Evolutionary conservation across 2,113 vertebrate genomes (phyloP), one percentile per base, ranked within the genome.

Genomic region (Gorsachius goisagi): DNA sequence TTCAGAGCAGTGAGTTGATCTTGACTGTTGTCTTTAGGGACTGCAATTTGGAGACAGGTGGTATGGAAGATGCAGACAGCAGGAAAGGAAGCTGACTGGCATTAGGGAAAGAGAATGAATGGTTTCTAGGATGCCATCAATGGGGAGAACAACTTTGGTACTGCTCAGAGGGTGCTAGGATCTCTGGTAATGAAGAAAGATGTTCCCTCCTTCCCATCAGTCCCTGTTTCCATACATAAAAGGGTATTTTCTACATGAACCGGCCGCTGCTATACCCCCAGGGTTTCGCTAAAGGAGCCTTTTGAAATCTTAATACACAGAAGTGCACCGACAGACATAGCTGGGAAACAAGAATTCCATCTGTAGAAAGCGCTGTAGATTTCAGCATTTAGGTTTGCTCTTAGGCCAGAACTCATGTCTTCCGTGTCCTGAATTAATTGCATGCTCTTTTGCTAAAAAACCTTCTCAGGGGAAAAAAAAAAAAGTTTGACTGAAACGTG

Each of bases 181-280:
- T 24, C 49, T 80, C 37, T 20, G 12, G 5, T 26, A 45, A 66
- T 4, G 39, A 56, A 59, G 39, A 27, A 50, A 52, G 7, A 58
- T 11, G 20, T 56, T 6, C 13, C 19, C 27, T 69, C 37, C 30
- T 79, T 94, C 67, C 55, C 19, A 32, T 15, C 3, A 0, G 6
- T 39, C 24, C 37, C 27, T 33, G 6, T 39, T 76, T 47, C 64
- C 2, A 4, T 15, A 32, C 32, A 44, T 27, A 21, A 81, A 77
- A 91, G 32, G 13, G 44, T 58, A 35, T 30, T 39, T 15, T 41
- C 39, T 59, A 52, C 16, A 5, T 4, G 27, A 52, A 49, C 27
- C 2, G 6, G 41, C 39, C 6, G 1, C 49, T 63, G 11, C 64
- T 15, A 1, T 10, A 37, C 26, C 3, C 53, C 21, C 27, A 21